Evolutionary conservation across 2,888 invertebrate genomes (phyloP), one percentile per base, ranked within the genome.

Genomic region (Desoria tigrina): DNA sequence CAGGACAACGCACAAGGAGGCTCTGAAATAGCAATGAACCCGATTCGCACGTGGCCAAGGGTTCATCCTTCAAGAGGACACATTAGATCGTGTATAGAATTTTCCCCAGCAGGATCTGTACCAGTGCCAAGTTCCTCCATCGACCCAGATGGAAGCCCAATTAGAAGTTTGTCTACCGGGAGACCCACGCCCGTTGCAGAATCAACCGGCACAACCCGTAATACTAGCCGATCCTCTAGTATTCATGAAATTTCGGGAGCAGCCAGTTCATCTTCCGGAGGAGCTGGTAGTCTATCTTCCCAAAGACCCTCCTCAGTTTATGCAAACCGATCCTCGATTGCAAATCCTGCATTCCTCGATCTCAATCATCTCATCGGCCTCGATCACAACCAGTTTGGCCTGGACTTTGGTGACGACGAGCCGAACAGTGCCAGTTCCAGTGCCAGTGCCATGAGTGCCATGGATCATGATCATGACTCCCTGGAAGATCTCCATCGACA

Each of bases 21-120:
- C 21, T 32, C 32, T 14, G 28, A 26, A 54, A 16, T 14, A 56
- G 63, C 60, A 51, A 60, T 42, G 27, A 66, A 58, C 64, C 61
- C 69, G 53, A 69, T 63, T 50, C 70, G 68, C 65, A 74, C 72
- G 51, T 74, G 74, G 74, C 74, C 74, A 57, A 54, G 63, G 63
- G 61, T 66, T 60, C 67, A 69, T 65, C 57, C 65, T 49, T 61
- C 63, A 63, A 67, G 74, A 51, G 62, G 65, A 37, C 68, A 70
- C 57, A 69, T 74, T 4, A 66, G 71, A 49, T 74, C 74, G 23
- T 74, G 74, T 58, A 72, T 74, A 50, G 74, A 74, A 56, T 69
- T 74, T 51, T 72, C 74, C 23, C 66, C 68, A 45, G 23, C 61
- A 27, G 11, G 56, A 14, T 11, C 55, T 16, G 42, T 26, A 23